Conservation (phyloP, 2,797 vertebrate genomes). For the Onychomys torridus region DNA sequence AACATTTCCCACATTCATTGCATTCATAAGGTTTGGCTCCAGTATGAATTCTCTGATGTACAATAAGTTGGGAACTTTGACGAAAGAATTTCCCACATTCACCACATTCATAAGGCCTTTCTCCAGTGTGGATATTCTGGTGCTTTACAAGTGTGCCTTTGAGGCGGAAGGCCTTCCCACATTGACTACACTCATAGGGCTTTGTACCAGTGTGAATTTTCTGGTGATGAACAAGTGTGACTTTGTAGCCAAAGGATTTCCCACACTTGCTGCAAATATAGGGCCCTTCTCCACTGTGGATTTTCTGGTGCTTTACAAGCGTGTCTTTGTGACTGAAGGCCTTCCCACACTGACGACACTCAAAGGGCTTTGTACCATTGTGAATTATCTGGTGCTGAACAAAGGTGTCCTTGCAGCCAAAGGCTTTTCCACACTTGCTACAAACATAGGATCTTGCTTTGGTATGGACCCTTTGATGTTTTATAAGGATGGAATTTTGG, state of each 20-base stretch:
- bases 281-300: constrained; percentile 65
- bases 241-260: constrained; percentile 72
- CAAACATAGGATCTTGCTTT: constrained; percentile 66
- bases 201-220: constrained; percentile 64
- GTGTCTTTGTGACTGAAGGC: constrained; percentile 76
- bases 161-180: constrained; percentile 72
- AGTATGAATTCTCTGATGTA: constrained; percentile 72
- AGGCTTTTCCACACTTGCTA: constrained; percentile 68
- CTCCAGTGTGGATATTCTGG: constrained; percentile 74
- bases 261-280: constrained; percentile 63
- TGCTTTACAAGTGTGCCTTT: constrained; percentile 69
- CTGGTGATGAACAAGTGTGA: constrained; percentile 72
- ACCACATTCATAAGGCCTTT: constrained; percentile 68
- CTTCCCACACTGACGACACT: constrained; percentile 73
- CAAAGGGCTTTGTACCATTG: constrained; percentile 70
- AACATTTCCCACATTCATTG: constrained; percentile 69
- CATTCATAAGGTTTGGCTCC: constrained; percentile 70
- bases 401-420: constrained; percentile 72
- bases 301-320: constrained; percentile 70
- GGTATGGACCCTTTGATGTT: constrained; percentile 72
- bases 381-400: constrained; percentile 72
- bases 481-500: constrained; percentile 67
- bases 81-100: constrained; percentile 73
- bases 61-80: constrained; percentile 70
- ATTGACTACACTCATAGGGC: constrained; percentile 62